phyloP scores from a whole-genome alignment of 2,888 invertebrate genomes.

The Zaprionus lineosus region DNA sequence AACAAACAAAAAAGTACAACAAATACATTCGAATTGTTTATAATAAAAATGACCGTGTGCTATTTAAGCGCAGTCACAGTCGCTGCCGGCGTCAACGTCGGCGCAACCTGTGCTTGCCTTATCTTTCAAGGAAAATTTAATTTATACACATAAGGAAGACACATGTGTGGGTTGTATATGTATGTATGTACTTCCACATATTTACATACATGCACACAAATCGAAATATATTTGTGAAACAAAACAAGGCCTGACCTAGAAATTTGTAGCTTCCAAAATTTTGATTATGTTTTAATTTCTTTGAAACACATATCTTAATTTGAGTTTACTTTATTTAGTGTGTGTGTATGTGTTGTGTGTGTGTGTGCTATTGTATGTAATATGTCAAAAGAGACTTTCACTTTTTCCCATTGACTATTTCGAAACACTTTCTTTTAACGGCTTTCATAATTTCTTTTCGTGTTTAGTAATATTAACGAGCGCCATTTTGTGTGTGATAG shows the following conservation, averaged over 20 bases:
- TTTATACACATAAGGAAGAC: slow-evolving; percentile 39
- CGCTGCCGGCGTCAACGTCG: slow-evolving; percentile 22
- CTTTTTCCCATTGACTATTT: slow-evolving; percentile 61
- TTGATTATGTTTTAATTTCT: slow-evolving; percentile 26
- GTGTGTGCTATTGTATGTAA: slow-evolving; percentile 18
- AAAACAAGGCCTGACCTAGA: slow-evolving; percentile 59
- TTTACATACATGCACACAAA: slow-evolving; percentile 26
- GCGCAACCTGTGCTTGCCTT: slow-evolving; percentile 58
- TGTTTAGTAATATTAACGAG: slow-evolving; percentile 64
- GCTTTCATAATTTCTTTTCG: slow-evolving; percentile 76
- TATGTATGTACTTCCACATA: not conserved
- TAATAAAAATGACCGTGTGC: slow-evolving; percentile 82
- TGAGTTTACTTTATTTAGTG: not conserved
- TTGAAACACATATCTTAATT: not conserved
- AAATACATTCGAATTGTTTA: slow-evolving; percentile 71
- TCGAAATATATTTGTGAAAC: slow-evolving; percentile 46
- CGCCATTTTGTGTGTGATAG: slow-evolving; percentile 69
- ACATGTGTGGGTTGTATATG: not conserved
- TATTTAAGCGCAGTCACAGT: slow-evolving; percentile 67
- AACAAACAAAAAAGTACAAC: slow-evolving; percentile 21
- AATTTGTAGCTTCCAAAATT: slow-evolving; percentile 29
- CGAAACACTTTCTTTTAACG: slow-evolving; percentile 73
- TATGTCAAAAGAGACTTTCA: slow-evolving; percentile 56
- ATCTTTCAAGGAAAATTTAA: slow-evolving; percentile 82
- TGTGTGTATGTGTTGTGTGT: not conserved